A percentile compares a stretch with the other conserved stretches of the same genome.
These are phyloP conservation scores for Cryptotis parvus DNA, from an alignment of 2,113 vertebrate species.

Conservation along the genomic window DNA sequence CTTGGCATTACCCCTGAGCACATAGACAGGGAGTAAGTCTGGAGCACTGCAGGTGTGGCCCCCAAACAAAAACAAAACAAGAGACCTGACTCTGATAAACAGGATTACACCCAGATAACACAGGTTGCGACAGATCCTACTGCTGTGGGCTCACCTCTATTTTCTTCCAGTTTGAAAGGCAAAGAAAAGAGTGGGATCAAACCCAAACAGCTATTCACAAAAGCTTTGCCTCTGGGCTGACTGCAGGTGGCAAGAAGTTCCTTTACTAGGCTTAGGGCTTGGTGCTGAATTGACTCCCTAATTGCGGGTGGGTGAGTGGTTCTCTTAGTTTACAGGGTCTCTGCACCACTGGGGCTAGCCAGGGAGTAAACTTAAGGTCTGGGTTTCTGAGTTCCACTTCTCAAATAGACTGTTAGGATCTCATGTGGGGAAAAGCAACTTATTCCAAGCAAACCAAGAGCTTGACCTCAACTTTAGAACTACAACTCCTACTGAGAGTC, in stretches of 20 bases:
- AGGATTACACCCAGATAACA: conserved; percentile 20
- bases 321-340: background rate
- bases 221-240: conserved; percentile 16
- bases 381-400: background rate
- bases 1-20: too few species aligned
- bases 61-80: too few species aligned
- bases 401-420: background rate
- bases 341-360: conserved; percentile 33
- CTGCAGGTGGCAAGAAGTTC: background rate
- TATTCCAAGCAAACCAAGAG: background rate
- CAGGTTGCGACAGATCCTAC: background rate
- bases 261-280: background rate
- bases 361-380: conserved; percentile 14
- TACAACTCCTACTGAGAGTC: background rate
- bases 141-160: conserved; percentile 16
- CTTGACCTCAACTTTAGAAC: conserved; percentile 1
- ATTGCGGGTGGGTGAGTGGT: conserved; percentile 28
- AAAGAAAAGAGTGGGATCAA: background rate
- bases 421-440: background rate
- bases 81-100: conserved; percentile 8
- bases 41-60: too few species aligned
- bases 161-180: background rate
- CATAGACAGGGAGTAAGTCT: background rate
- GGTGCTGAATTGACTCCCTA: conserved; percentile 32
- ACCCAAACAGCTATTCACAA: conserved; percentile 41